These are phyloP conservation scores for Percopsis transmontana DNA, from an alignment of 2,113 vertebrate genomes.

Conservation along the genomic window DNA sequence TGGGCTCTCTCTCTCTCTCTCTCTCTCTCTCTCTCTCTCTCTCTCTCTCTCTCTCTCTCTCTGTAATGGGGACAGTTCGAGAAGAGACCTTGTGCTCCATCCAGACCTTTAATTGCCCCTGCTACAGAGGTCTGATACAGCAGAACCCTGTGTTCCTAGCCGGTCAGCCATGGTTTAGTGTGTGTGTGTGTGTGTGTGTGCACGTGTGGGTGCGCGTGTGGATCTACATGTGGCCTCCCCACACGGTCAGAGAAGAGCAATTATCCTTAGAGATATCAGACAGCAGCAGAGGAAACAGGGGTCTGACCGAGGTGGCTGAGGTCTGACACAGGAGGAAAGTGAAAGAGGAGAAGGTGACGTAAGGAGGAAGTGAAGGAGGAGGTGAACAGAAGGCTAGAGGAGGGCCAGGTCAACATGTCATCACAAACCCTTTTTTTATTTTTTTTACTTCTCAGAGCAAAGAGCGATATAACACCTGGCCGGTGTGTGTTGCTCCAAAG, in stretches of 20 bases:
- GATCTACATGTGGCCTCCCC: not conserved
- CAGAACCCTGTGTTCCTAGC: conserved; percentile 79
- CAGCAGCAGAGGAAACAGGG: too few species aligned
- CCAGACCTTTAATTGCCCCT: conserved; percentile 79
- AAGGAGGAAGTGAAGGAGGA: too few species aligned
- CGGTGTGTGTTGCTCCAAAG: too few species aligned
- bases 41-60: conserved; percentile 32
- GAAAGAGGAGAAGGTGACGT: too few species aligned
- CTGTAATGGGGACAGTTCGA: conserved; percentile 82
- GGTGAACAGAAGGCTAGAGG: not conserved
- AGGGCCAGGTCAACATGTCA: not conserved
- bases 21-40: conserved; percentile 28
- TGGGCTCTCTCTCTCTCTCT: conserved; percentile 23
- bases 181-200: conserved; percentile 38
- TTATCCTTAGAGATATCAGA: too few species aligned
- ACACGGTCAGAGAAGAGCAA: too few species aligned
- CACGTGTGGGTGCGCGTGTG: not conserved
- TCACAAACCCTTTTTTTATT: not conserved
- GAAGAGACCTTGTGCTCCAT: conserved; percentile 84
- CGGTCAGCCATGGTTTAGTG: conserved; percentile 88
- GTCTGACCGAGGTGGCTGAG: too few species aligned
- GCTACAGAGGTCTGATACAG: conserved; percentile 77
- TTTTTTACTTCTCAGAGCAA: too few species aligned
- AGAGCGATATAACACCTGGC: too few species aligned
- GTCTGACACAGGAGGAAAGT: too few species aligned